Conservation (phyloP, 2,888 invertebrate genomes). For the Melanostoma mellinum region DNA sequence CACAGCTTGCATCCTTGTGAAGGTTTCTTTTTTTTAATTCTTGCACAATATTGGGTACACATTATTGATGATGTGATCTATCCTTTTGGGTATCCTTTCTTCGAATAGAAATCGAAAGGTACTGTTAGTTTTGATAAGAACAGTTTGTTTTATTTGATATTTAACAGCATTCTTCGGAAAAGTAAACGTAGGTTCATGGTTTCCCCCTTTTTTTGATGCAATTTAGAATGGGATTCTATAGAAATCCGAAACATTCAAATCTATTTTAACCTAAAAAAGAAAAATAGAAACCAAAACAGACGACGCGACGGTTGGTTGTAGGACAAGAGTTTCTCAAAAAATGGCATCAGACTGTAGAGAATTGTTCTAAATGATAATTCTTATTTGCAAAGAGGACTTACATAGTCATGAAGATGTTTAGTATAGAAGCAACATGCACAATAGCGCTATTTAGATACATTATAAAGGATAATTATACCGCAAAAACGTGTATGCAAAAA, state of each 20-base stretch:
- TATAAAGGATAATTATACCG: no score
- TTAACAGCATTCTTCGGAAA: slow-evolving; percentile 34
- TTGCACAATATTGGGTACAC: slow-evolving; percentile 61
- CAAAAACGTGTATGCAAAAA: no score
- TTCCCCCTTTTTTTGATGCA: slow-evolving; percentile 12
- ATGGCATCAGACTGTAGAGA: slow-evolving; percentile 16
- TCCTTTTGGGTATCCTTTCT: slow-evolving; percentile 48
- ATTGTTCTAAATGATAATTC: background rate
- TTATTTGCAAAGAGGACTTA: no score
- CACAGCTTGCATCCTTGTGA: slow-evolving; percentile 48
- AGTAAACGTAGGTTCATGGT: slow-evolving; percentile 41
- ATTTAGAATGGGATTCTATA: slow-evolving; percentile 13
- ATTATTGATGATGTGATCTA: slow-evolving; percentile 59
- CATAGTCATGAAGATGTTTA: no score
- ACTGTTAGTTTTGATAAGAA: slow-evolving; percentile 53
- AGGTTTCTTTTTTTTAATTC: slow-evolving; percentile 14
- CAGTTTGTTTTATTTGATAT: slow-evolving; percentile 18
- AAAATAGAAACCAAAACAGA: background rate
- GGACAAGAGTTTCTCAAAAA: slow-evolving; percentile 12
- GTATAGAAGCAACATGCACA: no score
- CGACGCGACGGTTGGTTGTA: slow-evolving; percentile 41
- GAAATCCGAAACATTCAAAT: no score
- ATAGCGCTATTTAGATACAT: no score
- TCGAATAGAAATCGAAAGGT: slow-evolving; percentile 45
- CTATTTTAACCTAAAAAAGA: no score